Evolutionary conservation across 2,113 vertebrate species (phyloP).

Genomic region (Bufo gargarizans): DNA sequence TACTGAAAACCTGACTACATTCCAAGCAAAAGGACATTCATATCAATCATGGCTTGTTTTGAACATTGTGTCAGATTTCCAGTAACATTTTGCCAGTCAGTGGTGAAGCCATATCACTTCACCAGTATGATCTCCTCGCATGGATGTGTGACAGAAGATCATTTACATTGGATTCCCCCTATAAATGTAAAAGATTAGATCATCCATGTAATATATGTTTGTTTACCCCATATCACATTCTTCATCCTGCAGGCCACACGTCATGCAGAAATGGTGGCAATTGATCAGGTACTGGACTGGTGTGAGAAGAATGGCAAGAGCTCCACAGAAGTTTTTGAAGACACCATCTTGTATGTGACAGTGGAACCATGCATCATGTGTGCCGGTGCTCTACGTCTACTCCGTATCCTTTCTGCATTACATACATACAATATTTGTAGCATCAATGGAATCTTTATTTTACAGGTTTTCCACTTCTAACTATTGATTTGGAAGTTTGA

Average conservation of each 20-base stretch:
- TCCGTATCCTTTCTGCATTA: slow-evolving; percentile 83
- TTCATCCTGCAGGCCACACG: slow-evolving; percentile 83
- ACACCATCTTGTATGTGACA: slow-evolving; percentile 84
- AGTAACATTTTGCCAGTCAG: neutral
- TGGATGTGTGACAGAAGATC: neutral
- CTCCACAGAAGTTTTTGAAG: slow-evolving; percentile 73
- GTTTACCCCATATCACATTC: neutral
- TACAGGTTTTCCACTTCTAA: no score
- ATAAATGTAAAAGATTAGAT: neutral
- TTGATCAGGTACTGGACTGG: slow-evolving; percentile 88
- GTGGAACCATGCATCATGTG: slow-evolving; percentile 98
- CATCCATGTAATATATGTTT: neutral
- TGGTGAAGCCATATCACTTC: neutral
- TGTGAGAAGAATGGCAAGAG: slow-evolving; percentile 70
- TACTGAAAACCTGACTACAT: neutral
- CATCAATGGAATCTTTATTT: neutral
- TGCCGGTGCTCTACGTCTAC: slow-evolving; percentile 85
- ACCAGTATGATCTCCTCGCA: neutral
- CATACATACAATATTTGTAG: neutral
- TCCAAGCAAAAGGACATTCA: neutral
- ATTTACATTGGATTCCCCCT: neutral
- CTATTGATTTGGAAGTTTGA: no score
- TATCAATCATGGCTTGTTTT: neutral
- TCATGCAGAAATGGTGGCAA: slow-evolving; percentile 93
- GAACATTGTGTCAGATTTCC: neutral